Base-by-base conservation (phyloP, 2,797 vertebrate species). In the Neopelma chrysocephalum region DNA sequence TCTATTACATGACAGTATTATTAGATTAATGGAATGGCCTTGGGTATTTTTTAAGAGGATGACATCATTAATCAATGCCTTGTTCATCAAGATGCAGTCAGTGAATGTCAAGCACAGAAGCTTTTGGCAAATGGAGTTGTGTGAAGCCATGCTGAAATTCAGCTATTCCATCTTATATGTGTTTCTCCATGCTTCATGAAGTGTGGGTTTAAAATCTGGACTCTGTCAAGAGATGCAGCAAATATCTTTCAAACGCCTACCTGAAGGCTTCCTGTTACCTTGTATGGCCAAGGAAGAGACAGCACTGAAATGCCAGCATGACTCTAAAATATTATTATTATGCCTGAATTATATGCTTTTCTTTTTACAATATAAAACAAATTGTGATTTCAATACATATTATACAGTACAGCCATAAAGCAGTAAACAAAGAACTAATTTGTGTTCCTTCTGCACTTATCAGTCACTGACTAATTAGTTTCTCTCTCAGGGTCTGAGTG, bases 381-480 rank as follows among this genome's bases (percentile, higher is more conserved):
- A 93, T 97, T 98, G 98, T 98, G 99, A 99, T 99, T 98, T 98
- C 96, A 97, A 95, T 96, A 97, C 96, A 98, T 98, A 98, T 98
- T 98, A 98, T 97, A 96, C 48, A 82, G 95, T 95, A 96, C 89
- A 97, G 91, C 94, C 96, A 98, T 97, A 98, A 98, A 98, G 97
- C 97, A 97, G 97, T 98, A 98, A 98, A 98, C 98, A 98, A 98
- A 97, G 96, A 98, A 94, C 96, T 98, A 98, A 98, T 98, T 98
- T 98, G 88, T 96, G 96, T 97, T 96, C 96, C 97, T 98, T 98
- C 96, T 98, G 97, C 95, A 96, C 96, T 98, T 98, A 98, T 96
- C 95, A 96, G 98, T 98, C 97, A 82, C 97, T 98, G 98, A 98
- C 98, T 99, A 99, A 99, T 99, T 98, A 98, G 97, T 97, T 98